These are phyloP conservation scores for Zygothrica quintamaculata DNA, from an alignment of 2,888 invertebrate species.

Conservation along the genomic window DNA sequence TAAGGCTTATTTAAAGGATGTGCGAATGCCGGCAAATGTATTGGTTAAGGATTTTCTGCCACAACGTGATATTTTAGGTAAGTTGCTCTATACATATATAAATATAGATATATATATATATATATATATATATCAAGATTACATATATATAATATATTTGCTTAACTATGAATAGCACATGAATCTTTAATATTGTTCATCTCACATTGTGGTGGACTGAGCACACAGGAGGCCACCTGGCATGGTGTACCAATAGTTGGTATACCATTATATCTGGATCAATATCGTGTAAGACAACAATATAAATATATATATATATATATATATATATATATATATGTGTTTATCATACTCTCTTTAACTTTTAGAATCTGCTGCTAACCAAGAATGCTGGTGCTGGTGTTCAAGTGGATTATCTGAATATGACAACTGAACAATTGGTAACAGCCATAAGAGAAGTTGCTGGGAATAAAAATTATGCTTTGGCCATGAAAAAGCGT, in stretches of 20 bases:
- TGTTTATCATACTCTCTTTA: neutral
- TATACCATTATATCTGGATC: slow-evolving; percentile 73
- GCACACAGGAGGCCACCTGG: slow-evolving; percentile 74
- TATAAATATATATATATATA: neutral
- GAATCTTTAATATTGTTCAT: slow-evolving; percentile 70
- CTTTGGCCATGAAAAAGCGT: slow-evolving; percentile 21
- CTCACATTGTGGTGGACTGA: slow-evolving; percentile 75
- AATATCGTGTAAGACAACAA: slow-evolving; percentile 50
- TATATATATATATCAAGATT: too few species aligned
- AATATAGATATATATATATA: too few species aligned
- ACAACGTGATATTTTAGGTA: slow-evolving; percentile 64
- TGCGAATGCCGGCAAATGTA: slow-evolving; percentile 40
- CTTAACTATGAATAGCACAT: slow-evolving; percentile 48
- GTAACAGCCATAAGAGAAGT: slow-evolving; percentile 26
- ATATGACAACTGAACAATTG: slow-evolving; percentile 14
- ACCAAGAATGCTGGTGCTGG: slow-evolving; percentile 28
- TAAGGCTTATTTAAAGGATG: slow-evolving; percentile 51
- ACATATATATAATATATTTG: too few species aligned
- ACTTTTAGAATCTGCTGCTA: slow-evolving; percentile 39
- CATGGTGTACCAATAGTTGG: slow-evolving; percentile 78
- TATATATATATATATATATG: too few species aligned
- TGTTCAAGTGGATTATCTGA: slow-evolving; percentile 24
- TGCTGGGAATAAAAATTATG: slow-evolving; percentile 23
- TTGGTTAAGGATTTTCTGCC: slow-evolving; percentile 62
- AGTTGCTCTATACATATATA: slow-evolving; percentile 1